Evolutionary conservation across 2,888 invertebrate genomes (phyloP).

Genomic region (Dynastes hyllus): DNA sequence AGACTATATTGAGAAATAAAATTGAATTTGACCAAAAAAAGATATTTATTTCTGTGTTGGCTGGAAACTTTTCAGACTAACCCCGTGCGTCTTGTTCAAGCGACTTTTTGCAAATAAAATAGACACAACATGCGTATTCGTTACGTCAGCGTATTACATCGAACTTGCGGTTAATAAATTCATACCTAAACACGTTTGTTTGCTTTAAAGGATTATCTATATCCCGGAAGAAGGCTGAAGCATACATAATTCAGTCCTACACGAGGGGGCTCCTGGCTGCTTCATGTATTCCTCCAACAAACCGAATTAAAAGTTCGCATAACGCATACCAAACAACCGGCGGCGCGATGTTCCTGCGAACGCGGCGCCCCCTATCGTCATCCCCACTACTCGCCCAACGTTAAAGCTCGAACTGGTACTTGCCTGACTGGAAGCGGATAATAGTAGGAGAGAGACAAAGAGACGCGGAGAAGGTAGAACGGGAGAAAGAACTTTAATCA

Average conservation of each 20-base stretch:
- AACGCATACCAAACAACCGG: conserved; percentile 14
- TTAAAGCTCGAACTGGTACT: not conserved
- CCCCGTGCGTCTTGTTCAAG: too few relatives aligned
- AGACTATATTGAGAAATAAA: too few relatives aligned
- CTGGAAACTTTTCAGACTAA: too few relatives aligned
- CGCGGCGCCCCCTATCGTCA: not conserved
- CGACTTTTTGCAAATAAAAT: too few relatives aligned
- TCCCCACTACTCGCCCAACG: not conserved
- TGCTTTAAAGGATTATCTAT: conserved; percentile 61
- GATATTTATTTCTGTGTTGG: too few relatives aligned
- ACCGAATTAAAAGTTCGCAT: conserved; percentile 30
- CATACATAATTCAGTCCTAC: conserved; percentile 60
- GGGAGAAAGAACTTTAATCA: conserved; percentile 24
- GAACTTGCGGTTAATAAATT: conserved; percentile 14
- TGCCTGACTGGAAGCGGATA: not conserved
- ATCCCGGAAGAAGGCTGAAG: conserved; percentile 57
- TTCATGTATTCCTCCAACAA: conserved; percentile 58
- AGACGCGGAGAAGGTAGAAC: not conserved
- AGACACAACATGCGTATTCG: too few relatives aligned
- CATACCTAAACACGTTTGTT: conserved; percentile 58
- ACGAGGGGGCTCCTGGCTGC: conserved; percentile 43
- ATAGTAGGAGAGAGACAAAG: conserved; percentile 3
- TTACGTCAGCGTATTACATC: too few relatives aligned
- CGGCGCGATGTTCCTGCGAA: not conserved
- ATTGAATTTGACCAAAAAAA: too few relatives aligned